These are phyloP conservation scores for Drosophila serrata DNA, from an alignment of 1,140 invertebrate genomes.

Conservation along the genomic window DNA sequence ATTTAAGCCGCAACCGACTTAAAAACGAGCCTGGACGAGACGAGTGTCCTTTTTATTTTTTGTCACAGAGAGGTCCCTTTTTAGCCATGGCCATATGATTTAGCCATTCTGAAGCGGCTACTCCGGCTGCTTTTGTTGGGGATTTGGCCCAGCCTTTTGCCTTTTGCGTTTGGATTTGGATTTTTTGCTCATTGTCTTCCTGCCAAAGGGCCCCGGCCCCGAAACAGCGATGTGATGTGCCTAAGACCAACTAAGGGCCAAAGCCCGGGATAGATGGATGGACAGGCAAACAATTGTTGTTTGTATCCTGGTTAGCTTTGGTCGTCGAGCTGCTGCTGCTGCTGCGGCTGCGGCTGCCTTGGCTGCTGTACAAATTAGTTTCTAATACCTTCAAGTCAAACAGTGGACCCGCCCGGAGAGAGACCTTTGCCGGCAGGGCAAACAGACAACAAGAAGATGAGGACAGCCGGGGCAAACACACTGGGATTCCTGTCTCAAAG, in stretches of 20 bases:
- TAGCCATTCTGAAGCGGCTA: conserved; percentile 36
- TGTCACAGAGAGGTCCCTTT: conserved; percentile 27
- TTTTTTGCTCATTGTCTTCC: conserved; percentile 46
- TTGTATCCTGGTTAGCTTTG: conserved; percentile 75
- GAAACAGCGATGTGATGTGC: conserved; percentile 38
- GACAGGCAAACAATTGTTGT: conserved; percentile 77
- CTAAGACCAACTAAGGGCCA: conserved; percentile 44
- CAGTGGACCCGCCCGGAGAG: conserved; percentile 51
- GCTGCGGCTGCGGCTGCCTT: conserved; percentile 49
- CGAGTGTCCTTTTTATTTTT: conserved; percentile 49
- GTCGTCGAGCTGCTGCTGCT: conserved; percentile 30
- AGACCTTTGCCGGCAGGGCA: conserved; percentile 48
- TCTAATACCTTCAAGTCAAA: conserved; percentile 84
- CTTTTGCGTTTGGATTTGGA: conserved; percentile 37
- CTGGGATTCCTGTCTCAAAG: conserved; percentile 27
- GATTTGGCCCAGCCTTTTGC: conserved; percentile 60
- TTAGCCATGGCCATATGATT: conserved; percentile 66
- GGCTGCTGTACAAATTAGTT: conserved; percentile 79
- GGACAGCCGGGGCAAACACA: conserved; percentile 51
- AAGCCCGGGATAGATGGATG: conserved; percentile 68
- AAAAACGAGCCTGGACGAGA: conserved; percentile 64
- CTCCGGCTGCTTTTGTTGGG: conserved; percentile 40
- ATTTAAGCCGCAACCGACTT: conserved; percentile 81
- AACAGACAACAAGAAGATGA: conserved; percentile 32
- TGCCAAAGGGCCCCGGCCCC: conserved; percentile 37